phyloP scores from a whole-genome alignment of 2,888 invertebrate genomes.

The Pachymerium ferrugineum region DNA sequence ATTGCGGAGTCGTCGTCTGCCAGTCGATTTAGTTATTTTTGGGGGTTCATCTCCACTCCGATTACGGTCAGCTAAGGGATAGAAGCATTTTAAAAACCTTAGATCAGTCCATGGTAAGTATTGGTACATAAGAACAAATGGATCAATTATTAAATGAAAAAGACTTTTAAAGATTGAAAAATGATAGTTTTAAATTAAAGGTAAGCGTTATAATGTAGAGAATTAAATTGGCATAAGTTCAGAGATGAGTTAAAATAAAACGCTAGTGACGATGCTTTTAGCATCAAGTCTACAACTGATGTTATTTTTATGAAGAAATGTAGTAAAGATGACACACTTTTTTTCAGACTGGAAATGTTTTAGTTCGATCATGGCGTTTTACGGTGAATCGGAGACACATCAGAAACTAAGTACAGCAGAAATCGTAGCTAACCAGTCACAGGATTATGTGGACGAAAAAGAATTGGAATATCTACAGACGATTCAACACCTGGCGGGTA shows the following conservation, averaged over 20 bases:
- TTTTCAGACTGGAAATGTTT: neutral
- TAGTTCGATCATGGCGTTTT: neutral
- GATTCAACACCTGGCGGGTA: slow-evolving; percentile 82
- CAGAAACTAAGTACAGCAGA: slow-evolving; percentile 63
- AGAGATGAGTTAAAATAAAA: neutral
- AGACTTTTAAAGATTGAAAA: too few species aligned
- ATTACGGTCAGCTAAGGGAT: neutral
- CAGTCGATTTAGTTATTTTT: slow-evolving; percentile 12
- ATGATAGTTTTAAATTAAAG: too few species aligned
- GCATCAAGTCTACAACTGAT: slow-evolving; percentile 7
- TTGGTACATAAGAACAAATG: too few species aligned
- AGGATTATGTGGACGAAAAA: slow-evolving; percentile 90
- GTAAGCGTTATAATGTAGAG: neutral
- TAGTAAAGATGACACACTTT: slow-evolving; percentile 1
- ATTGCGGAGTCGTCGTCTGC: slow-evolving; percentile 15
- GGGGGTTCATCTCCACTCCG: neutral
- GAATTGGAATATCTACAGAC: slow-evolving; percentile 89
- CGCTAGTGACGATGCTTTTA: neutral
- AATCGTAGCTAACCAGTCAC: slow-evolving; percentile 86
- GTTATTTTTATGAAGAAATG: slow-evolving; percentile 14
- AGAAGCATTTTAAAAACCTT: neutral
- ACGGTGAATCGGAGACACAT: slow-evolving; percentile 1
- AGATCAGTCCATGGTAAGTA: neutral
- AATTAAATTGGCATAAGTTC: neutral
- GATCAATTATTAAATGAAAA: too few species aligned